Evolutionary conservation across 2,888 invertebrate species (phyloP), one percentile per base, ranked within the genome.

Genomic region (Amphipoea oculea): DNA sequence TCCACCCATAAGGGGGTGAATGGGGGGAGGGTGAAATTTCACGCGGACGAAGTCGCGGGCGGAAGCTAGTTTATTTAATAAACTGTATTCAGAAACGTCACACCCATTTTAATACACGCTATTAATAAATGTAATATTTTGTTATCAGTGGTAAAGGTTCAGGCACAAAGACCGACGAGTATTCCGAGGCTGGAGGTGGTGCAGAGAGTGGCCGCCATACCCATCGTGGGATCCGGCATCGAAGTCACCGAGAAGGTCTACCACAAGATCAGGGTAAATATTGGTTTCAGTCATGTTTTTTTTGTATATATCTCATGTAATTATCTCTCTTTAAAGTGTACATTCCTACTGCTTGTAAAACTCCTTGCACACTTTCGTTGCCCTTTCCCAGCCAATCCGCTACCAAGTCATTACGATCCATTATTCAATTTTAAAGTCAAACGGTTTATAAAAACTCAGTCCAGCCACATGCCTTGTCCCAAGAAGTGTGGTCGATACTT

Each of bases 171-270:
- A 78, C 91, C 93, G 36, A 90, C 93, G 36, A 90, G 87, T 73
- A 82, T 97, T 83, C 97, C 97, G 75, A 97, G 97, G 87, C 94
- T 98, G 94, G 98, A 98, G 94, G 98, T 98, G 78, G 97, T 99
- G 23, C 97, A 98, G 70, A 97, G 98, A 86, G 98, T 99, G 68
- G 97, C 98, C 20, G 98, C 98, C 86, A 97, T 99, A 71, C 99
- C 99, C 0, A 97, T 99, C 78, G 98, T 99, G n/a, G 98, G 98
- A 92, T 97, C 98, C 62, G 97, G 99, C 67, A 97, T 98, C 90
- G 97, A 97, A 76, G 98, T 98, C 80, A 98, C 98, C 1, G 98
- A 98, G 91, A 97, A 97, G 90, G 95, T 98, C 75, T 99, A 99
- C 93, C 96, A 96, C 81, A 98, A 95, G 92, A 98, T 99, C 73